phyloP scores from a whole-genome alignment of 2,888 invertebrate genomes.

The Athalia cordata region DNA sequence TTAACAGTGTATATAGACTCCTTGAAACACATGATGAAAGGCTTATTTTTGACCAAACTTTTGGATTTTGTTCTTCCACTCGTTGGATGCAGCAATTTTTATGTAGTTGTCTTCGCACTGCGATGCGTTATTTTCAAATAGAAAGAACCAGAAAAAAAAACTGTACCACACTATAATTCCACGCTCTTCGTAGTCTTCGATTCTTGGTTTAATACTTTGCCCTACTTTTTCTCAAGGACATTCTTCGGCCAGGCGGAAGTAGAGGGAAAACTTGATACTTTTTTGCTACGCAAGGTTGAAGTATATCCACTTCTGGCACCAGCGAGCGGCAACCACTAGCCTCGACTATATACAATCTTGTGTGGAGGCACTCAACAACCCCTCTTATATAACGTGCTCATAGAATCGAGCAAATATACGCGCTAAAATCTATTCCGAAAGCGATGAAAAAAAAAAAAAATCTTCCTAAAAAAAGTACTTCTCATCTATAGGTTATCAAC shows the following conservation, averaged over 20 bases:
- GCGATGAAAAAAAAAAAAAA: neutral
- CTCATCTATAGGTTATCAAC: no score
- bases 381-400: neutral
- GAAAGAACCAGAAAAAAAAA: neutral
- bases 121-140: neutral
- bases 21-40: neutral
- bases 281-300: conserved; percentile 23
- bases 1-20: no score
- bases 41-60: no score
- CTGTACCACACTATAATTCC: neutral
- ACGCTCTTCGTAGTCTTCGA: conserved; percentile 1
- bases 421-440: neutral
- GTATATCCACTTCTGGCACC: conserved; percentile 29
- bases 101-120: no score
- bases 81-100: no score
- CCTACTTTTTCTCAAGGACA: conserved; percentile 32
- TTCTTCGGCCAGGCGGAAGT: neutral
- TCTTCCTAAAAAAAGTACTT: no score
- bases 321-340: conserved; percentile 21
- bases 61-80: no score
- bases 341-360: neutral
- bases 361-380: conserved; percentile 20
- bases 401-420: neutral
- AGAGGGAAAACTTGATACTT: conserved; percentile 28
- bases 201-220: conserved; percentile 16